These are phyloP conservation scores for Furcifer pardalis DNA, from an alignment of 2,797 vertebrate species.

Conservation along the genomic window DNA sequence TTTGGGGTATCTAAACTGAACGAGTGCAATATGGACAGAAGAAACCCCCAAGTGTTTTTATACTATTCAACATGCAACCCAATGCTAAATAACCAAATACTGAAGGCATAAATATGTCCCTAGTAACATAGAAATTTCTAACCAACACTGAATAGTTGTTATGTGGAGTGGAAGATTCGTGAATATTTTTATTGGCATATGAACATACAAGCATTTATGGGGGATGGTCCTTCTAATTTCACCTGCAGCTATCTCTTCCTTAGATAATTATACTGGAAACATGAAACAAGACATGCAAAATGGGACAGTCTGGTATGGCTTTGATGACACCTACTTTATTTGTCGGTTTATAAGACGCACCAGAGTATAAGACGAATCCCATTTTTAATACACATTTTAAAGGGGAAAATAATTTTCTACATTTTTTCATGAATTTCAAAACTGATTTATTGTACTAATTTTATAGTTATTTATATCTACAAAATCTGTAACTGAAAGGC, in stretches of 20 bases:
- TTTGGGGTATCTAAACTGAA: neutral
- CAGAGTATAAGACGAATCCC: no score
- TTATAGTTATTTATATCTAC: no score
- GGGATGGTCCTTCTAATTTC: neutral
- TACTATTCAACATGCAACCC: neutral
- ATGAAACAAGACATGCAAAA: neutral
- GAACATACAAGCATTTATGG: neutral
- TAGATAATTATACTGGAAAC: constrained; percentile 7
- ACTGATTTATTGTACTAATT: no score
- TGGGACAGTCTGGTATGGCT: neutral
- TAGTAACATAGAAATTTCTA: neutral
- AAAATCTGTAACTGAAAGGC: no score
- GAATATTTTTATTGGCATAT: neutral
- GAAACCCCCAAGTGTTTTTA: neutral
- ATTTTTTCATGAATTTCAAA: no score
- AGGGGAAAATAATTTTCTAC: no score
- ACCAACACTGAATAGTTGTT: neutral
- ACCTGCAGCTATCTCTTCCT: constrained; percentile 1
- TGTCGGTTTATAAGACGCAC: no score
- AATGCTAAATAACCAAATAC: neutral
- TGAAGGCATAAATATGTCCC: neutral
- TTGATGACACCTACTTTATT: neutral
- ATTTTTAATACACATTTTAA: no score
- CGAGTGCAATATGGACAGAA: neutral
- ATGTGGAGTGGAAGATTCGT: neutral